Base-by-base conservation (phyloP, 1,140 invertebrate genomes). In the Drosophila virilis region DNA sequence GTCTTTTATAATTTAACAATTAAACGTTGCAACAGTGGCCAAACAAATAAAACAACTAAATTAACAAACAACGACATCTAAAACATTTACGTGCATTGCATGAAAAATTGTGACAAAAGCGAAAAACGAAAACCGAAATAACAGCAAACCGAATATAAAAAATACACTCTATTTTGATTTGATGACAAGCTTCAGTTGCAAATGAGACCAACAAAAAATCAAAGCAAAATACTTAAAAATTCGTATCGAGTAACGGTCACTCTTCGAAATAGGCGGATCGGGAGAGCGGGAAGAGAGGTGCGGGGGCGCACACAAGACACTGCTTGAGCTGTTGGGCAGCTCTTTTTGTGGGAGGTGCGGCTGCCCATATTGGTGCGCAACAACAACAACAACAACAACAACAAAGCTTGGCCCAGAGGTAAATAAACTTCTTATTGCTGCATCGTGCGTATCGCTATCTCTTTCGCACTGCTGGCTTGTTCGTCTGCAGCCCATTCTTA, bases 51-150 rank as follows among this genome's bases (percentile, higher is more conserved):
- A 28, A 55, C 32, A 75, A 68, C 43, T 60, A 78, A 80, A 64
- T 76, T 64, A 50, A 38, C 12, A 9, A 52, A 67, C 46, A 74
- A 57, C 22, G 55, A 64, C 54, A 57, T 62, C 43, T 33, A 46
- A 71, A 75, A 72, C 58, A 50, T 78, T 68, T 68, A 85, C 81
- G 82, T 86, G 81, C 72, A 86, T 85, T 78, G 82, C 82, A 75
- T 88, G 48, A 62, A 78, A 48, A 78, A 75, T 65, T 58, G 48
- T 42, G 22, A 46, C n/a, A n/a, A 67, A 57, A 28, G 22, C 22
- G 4, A 68, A 50, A 45, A 42, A 17, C 17, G 17, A 68, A 38
- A 37, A 60, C 22, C 32, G 15, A 48, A 37, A 57, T 42, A 22
- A 22, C 9, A 10, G 22, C 46, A 2, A 32, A 6, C 6, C 22